Percentiles rank a stretch among this genome's conserved stretches.
phyloP scores from a whole-genome alignment of 2,888 invertebrate species.

The Rhingia rostrata region DNA sequence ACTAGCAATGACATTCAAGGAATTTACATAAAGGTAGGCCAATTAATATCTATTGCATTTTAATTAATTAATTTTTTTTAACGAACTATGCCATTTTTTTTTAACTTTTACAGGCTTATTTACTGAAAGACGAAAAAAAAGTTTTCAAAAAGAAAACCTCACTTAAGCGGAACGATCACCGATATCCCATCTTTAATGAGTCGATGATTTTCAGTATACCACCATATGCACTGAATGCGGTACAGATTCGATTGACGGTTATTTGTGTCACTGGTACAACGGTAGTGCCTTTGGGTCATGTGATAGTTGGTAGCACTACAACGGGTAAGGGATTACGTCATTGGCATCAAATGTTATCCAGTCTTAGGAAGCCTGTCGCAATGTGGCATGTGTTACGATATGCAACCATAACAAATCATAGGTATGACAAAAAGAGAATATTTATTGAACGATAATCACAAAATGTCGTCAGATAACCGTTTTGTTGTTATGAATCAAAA shows the following conservation, averaged over 20 bases:
- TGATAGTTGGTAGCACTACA: slow-evolving; percentile 89
- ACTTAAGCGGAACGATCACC: slow-evolving; percentile 87
- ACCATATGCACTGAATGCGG: slow-evolving; percentile 87
- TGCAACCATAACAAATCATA: slow-evolving; percentile 73
- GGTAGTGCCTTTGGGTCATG: slow-evolving; percentile 89
- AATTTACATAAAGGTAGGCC: slow-evolving; percentile 89
- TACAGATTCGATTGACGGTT: slow-evolving; percentile 89
- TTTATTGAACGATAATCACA: slow-evolving; percentile 59
- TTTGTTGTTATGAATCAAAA: background rate
- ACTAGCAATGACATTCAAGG: slow-evolving; percentile 84
- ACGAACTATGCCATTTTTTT: background rate
- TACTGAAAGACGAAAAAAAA: slow-evolving; percentile 91
- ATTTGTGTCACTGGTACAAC: slow-evolving; percentile 83
- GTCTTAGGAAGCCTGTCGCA: slow-evolving; percentile 90
- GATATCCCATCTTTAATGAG: slow-evolving; percentile 91
- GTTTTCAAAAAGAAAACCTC: slow-evolving; percentile 92
- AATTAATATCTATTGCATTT: background rate
- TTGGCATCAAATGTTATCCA: slow-evolving; percentile 93
- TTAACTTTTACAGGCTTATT: slow-evolving; percentile 85
- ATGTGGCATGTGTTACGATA: slow-evolving; percentile 91
- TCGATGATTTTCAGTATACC: slow-evolving; percentile 93
- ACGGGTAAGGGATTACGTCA: slow-evolving; percentile 89
- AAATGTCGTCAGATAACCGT: background rate
- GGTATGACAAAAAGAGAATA: slow-evolving; percentile 40
- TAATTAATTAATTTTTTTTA: too few species aligned